A percentile compares a stretch with the other conserved stretches of the same genome.
Conservation (phyloP, 2,797 vertebrate genomes). For the Holocentrus rufus region DNA sequence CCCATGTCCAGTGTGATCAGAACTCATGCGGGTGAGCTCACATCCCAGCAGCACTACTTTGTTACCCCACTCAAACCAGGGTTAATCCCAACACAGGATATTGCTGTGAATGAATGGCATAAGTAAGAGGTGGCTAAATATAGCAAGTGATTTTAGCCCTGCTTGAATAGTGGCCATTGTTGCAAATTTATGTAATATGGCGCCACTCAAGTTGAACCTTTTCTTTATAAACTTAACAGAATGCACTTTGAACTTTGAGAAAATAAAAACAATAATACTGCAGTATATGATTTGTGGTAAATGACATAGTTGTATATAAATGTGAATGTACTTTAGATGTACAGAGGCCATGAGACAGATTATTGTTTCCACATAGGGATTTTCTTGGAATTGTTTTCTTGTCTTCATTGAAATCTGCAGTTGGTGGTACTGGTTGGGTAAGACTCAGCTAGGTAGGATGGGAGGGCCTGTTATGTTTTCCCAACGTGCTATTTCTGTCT, state of each 20-base stretch:
- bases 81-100: conserved; percentile 73
- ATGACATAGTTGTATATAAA: not conserved
- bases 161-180: conserved; percentile 73
- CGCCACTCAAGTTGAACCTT: conserved; percentile 36
- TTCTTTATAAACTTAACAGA: conserved; percentile 24
- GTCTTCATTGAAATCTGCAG: no score
- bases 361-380: not conserved
- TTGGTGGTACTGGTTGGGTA: no score
- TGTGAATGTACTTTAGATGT: not conserved
- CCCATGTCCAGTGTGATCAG: conserved; percentile 26
- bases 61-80: conserved; percentile 52
- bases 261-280: not conserved
- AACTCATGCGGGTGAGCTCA: conserved; percentile 52
- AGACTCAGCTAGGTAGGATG: no score
- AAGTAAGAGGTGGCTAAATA: conserved; percentile 68
- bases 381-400: no score
- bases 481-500: no score
- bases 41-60: conserved; percentile 28
- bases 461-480: no score
- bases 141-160: conserved; percentile 60
- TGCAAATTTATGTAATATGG: conserved; percentile 52
- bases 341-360: not conserved
- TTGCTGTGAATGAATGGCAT: conserved; percentile 50
- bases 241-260: not conserved
- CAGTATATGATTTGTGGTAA: not conserved